Base-by-base conservation (phyloP, 2,797 vertebrate species). In the Molossus molossus region DNA sequence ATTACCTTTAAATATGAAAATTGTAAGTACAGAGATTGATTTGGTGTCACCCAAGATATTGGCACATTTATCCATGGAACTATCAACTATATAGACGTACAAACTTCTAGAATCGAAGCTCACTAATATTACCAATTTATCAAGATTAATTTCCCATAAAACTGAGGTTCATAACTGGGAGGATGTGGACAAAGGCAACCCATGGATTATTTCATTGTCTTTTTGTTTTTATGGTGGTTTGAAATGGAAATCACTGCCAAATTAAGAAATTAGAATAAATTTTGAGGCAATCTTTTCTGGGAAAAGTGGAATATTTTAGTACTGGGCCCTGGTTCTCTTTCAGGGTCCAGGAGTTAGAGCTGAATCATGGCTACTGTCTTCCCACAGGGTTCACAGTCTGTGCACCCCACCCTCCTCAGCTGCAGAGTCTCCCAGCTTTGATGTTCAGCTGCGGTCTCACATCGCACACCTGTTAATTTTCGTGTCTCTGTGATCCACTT, bases 1-100 rank as follows among this genome's bases (percentile, higher is more conserved):
- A 9, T 58, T 40, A n/a, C 6, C 14, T 91, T 21, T 96, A n/a
- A 83, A 9, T 48, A 45, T 75, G 33, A 96, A 75, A 89, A 79
- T 5, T 64, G 17, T 3, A 33, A 53, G 2, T 40, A 55, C 6
- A 69, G 0, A 60, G 6, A 80, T 2, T 29, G 20, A 62, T 69
- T 69, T 73, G 18, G 5, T 62, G 73, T 86, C 37, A 40, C 12
- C 48, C 75, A 87, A 86, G 37, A 73, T 88, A 93, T 0, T 58
- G 48, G 18, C 9, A 77, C 3, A 14, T 37, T 14, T 27, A 50
- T 45, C 29, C 9, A 65, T 0, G 64, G 5, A 93, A 58, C 29
- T 82, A 79, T 75, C 37, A 90, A 55, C 5, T 64, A 77, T 27
- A 33, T 45, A 86, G 11, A 77, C 18, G 64, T n/a, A n/a, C 7